Evolutionary conservation across 2,888 invertebrate species (phyloP).

Genomic region (Philaethria dido): DNA sequence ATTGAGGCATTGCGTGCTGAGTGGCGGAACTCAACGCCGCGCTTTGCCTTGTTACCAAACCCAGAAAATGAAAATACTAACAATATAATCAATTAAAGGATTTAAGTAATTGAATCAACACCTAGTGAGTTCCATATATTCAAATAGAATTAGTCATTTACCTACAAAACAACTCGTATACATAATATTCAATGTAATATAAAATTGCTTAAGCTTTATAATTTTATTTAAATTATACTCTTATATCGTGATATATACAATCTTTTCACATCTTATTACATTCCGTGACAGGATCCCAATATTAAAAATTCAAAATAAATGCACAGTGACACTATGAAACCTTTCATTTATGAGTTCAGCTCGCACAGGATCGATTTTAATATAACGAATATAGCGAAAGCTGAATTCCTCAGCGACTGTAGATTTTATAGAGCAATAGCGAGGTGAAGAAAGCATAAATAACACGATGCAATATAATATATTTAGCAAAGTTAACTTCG

Average conservation of each 20-base stretch:
- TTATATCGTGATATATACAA: neutral
- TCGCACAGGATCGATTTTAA: slow-evolving; percentile 3
- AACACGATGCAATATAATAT: slow-evolving; percentile 31
- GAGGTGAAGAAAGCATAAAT: slow-evolving; percentile 30
- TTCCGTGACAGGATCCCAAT: neutral
- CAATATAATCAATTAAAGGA: too few relatives aligned
- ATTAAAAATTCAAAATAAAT: neutral
- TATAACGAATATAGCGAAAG: slow-evolving; percentile 20
- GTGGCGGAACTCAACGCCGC: too few relatives aligned
- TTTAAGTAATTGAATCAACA: too few relatives aligned
- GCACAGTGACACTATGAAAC: neutral
- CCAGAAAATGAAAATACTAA: too few relatives aligned
- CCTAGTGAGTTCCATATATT: too few relatives aligned
- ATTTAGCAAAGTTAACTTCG: slow-evolving; percentile 28
- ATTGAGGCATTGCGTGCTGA: too few relatives aligned
- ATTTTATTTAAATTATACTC: too few relatives aligned
- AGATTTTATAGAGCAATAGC: slow-evolving; percentile 19
- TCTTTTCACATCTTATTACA: neutral
- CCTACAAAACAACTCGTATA: too few relatives aligned
- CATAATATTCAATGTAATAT: too few relatives aligned
- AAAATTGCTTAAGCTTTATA: too few relatives aligned
- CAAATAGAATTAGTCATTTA: too few relatives aligned
- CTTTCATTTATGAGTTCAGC: neutral
- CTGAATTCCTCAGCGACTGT: slow-evolving; percentile 21
- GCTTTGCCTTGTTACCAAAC: too few relatives aligned